phyloP scores from a whole-genome alignment of 2,113 vertebrate species.

The Daphoenositta chrysoptera region DNA sequence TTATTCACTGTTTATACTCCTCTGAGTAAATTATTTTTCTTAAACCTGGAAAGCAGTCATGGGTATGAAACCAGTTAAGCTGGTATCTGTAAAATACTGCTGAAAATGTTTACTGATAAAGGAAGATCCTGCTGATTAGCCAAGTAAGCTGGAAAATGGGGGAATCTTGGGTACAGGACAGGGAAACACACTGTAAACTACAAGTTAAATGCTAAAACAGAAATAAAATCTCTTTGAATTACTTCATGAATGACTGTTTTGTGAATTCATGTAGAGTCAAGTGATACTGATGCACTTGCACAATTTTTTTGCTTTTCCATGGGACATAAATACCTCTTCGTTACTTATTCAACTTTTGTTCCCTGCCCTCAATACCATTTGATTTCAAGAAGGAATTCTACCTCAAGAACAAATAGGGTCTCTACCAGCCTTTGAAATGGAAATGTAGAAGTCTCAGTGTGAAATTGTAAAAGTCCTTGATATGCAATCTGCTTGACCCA shows the following conservation, averaged over 20 bases:
- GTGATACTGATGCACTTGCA: not conserved
- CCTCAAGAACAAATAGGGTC: not conserved
- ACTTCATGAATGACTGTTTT: not conserved
- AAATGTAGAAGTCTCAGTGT: conserved; percentile 4
- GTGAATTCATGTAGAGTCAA: not conserved
- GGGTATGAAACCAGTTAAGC: not conserved
- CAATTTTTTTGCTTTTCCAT: not conserved
- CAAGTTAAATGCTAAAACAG: not conserved
- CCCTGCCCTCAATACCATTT: not conserved
- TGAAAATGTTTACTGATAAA: not conserved
- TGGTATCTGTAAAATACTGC: not conserved
- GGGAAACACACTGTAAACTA: not conserved
- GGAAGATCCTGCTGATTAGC: not conserved
- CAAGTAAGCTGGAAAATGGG: not conserved
- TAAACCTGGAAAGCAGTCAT: not conserved
- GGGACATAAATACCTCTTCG: not conserved
- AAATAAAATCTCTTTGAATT: not conserved
- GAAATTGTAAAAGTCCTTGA: conserved; percentile 30
- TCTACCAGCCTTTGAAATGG: conserved; percentile 42
- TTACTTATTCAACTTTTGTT: not conserved
- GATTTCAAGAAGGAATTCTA: conserved; percentile 20
- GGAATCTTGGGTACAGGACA: not conserved
- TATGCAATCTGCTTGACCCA: not conserved
- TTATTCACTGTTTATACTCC: not conserved
- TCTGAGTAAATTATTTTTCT: not conserved